Conservation (phyloP, 2,797 vertebrate species). For the Tragelaphus oryx region DNA sequence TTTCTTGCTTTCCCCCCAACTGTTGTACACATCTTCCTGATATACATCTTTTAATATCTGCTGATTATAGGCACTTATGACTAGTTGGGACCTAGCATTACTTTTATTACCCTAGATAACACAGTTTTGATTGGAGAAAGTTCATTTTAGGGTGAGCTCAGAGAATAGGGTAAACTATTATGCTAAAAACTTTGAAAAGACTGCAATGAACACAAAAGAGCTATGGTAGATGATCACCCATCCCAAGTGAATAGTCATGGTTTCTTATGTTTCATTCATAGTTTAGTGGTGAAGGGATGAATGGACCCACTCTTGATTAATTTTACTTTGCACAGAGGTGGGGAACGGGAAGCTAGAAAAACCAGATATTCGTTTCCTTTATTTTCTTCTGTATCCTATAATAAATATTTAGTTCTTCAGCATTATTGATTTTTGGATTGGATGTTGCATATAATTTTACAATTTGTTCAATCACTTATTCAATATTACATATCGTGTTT, state of each 20-base stretch:
- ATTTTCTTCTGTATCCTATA: constrained; percentile 64
- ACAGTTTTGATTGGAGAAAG: neutral
- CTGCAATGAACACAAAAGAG: neutral
- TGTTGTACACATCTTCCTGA: neutral
- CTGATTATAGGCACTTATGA: neutral
- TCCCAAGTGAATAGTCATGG: constrained; percentile 51
- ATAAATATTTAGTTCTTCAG: constrained; percentile 71
- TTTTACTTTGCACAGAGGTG: constrained; percentile 53
- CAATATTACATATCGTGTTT: constrained; percentile 7
- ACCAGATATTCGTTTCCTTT: constrained; percentile 53
- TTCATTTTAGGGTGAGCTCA: neutral
- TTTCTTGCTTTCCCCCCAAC: neutral
- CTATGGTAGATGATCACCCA: neutral
- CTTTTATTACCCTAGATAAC: constrained; percentile 26
- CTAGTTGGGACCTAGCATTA: neutral
- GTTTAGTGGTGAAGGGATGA: constrained; percentile 63
- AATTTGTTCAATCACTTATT: constrained; percentile 68
- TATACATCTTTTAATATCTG: neutral
- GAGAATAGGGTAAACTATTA: neutral
- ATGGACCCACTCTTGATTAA: constrained; percentile 53
- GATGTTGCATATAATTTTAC: constrained; percentile 67
- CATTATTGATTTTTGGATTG: constrained; percentile 69
- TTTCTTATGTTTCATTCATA: constrained; percentile 64
- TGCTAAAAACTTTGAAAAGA: constrained; percentile 15
- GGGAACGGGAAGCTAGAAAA: constrained; percentile 28